These are phyloP conservation scores for Centrocercus urophasianus DNA, from an alignment of 2,113 vertebrate species.

Conservation along the genomic window DNA sequence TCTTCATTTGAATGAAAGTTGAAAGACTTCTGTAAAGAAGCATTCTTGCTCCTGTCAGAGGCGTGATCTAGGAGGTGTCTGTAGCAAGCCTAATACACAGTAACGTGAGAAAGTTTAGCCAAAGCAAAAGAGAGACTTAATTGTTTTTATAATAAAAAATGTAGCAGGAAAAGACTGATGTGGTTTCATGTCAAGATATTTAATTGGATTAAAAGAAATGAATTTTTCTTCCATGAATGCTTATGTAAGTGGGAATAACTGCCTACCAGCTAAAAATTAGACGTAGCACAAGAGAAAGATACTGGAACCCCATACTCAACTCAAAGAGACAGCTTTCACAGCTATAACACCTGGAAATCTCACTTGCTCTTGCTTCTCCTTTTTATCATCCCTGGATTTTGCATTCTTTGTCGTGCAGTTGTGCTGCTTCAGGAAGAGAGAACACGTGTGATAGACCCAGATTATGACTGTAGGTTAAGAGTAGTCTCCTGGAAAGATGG, in stretches of 20 bases:
- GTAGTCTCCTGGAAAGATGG: background rate
- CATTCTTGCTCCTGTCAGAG: background rate
- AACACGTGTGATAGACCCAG: background rate
- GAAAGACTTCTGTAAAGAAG: background rate
- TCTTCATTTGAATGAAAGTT: background rate
- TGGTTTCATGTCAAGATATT: background rate
- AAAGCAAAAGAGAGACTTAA: background rate
- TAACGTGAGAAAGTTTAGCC: background rate
- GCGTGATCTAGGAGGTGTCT: background rate
- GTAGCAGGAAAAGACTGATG: background rate
- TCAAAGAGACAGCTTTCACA: background rate
- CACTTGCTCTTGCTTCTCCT: background rate
- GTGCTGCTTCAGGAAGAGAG: background rate
- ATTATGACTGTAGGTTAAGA: background rate
- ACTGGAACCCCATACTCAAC: background rate
- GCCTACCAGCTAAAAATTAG: background rate
- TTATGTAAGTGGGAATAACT: background rate
- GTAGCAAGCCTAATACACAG: background rate
- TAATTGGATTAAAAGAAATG: background rate
- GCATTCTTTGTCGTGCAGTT: background rate
- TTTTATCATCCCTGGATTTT: background rate
- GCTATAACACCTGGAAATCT: background rate
- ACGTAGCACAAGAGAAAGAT: background rate
- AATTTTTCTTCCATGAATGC: background rate
- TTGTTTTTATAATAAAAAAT: background rate